Percentiles rank a stretch among this genome's conserved stretches.
phyloP scores from a whole-genome alignment of 1,140 invertebrate species.

The Colletes gigas region DNA sequence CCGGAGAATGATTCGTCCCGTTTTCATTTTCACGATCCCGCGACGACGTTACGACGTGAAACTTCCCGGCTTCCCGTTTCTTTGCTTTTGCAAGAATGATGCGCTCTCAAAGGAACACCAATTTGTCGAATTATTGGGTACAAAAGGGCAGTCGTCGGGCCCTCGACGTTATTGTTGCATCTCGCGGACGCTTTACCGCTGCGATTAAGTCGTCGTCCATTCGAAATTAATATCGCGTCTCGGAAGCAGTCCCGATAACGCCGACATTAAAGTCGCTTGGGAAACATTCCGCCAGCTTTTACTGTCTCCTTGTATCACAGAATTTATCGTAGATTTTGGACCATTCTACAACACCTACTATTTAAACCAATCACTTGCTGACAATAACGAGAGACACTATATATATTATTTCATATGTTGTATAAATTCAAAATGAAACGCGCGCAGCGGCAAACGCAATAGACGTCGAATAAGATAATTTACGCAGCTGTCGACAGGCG shows the following conservation, averaged over 20 bases:
- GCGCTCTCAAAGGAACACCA: constrained; percentile 61
- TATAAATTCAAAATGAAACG: no score
- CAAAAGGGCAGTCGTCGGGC: constrained; percentile 20
- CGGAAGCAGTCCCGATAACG: constrained; percentile 29
- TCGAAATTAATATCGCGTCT: constrained; percentile 46
- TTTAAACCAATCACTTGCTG: no score
- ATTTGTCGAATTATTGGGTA: constrained; percentile 64
- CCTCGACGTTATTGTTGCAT: not conserved
- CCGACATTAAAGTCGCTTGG: constrained; percentile 15
- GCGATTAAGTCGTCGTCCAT: constrained; percentile 4
- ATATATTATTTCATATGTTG: no score
- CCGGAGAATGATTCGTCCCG: constrained; percentile 24
- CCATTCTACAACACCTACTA: no score
- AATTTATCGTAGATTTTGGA: no score
- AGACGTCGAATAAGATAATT: no score
- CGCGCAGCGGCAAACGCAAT: no score
- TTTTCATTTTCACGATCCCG: constrained; percentile 30
- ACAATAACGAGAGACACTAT: no score
- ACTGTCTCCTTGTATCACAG: not conserved
- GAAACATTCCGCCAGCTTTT: not conserved
- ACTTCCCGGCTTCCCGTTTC: not conserved
- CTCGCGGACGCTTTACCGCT: not conserved
- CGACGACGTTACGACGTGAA: constrained; percentile 25
- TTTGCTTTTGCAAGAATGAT: constrained; percentile 1
- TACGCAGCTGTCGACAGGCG: no score